Evolutionary conservation across 2,797 vertebrate genomes (phyloP), one percentile per base, ranked within the genome.

Genomic region (Podarcis lilfordi): DNA sequence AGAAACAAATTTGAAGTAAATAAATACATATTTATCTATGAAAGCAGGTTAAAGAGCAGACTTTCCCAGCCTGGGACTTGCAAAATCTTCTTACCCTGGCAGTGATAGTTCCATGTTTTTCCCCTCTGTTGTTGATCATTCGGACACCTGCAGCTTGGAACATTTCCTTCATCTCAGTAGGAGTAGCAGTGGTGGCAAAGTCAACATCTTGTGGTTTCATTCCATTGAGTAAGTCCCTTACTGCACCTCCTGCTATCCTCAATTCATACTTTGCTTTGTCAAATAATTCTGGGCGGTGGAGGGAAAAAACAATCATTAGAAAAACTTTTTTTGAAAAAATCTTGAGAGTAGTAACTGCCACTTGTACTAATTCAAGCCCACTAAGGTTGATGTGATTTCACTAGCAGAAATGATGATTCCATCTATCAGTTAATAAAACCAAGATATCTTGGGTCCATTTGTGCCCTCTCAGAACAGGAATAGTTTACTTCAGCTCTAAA

Each of bases 111-210:
- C 99, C 99, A 0, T 99, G 99, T 88, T 97, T 98, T 94, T 99
- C 99, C 71, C 99, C 99, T 95, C 98, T 99, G 89, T 99, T 99
- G 92, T 99, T 99, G 95, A 99, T 99, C 97, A 99, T 98, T 29
- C 99, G 97, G 84, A 99, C 95, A 2, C 98, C 98, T 0, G 97
- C 98, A 0, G 94, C 86, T 13, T 98, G 97, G 94, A 99, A 98
- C 96, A 99, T 97, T 8, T 84, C 93, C 95, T 99, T 99, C 99
- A 99, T 99, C 94, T 99, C 97, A 19, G 96, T 96, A 0, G 99
- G 99, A 0, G 98, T 99, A 2, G 99, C 99, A 0, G 98, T 99
- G 27, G 98, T 99, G 87, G 99, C 99, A 93, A 99, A 99, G 93
- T 99, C 99, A 83, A 99, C 95, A 93, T 99, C 99, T 69, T 99